A percentile compares a stretch with the other conserved stretches of the same genome.
Conservation (phyloP, 2,888 invertebrate genomes). For the Camptogramma bilineatum region DNA sequence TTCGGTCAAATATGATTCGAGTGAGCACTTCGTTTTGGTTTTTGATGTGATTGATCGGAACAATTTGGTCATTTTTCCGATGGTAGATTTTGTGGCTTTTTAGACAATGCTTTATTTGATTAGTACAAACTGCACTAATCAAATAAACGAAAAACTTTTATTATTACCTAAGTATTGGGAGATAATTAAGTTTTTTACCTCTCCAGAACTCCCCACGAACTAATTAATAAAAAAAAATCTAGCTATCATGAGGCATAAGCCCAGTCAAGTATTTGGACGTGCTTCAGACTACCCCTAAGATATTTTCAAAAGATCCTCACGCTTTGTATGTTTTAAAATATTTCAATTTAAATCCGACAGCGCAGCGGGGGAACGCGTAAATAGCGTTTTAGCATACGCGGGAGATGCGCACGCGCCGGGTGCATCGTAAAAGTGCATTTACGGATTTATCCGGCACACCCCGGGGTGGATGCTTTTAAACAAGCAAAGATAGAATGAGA, state of each 20-base stretch:
- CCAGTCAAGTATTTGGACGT: too few relatives aligned
- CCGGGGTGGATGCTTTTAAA: constrained; percentile 33
- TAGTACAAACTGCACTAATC: too few relatives aligned
- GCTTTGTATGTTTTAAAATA: neutral
- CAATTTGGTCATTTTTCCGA: constrained; percentile 5
- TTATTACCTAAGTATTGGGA: too few relatives aligned
- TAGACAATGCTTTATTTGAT: too few relatives aligned
- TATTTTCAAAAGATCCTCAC: too few relatives aligned
- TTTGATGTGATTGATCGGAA: constrained; percentile 16
- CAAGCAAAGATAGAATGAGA: constrained; percentile 14
- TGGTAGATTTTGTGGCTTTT: neutral
- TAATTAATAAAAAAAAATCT: too few relatives aligned
- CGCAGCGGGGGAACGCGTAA: constrained; percentile 57
- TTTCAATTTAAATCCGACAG: constrained; percentile 47
- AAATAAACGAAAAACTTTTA: too few relatives aligned
- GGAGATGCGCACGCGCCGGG: constrained; percentile 46
- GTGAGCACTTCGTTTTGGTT: constrained; percentile 23
- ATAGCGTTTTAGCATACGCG: constrained; percentile 52
- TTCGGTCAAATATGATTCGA: constrained; percentile 22
- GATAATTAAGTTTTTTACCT: too few relatives aligned
- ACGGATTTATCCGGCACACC: constrained; percentile 41
- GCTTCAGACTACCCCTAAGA: too few relatives aligned
- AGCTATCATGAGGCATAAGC: too few relatives aligned
- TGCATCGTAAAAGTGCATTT: constrained; percentile 56
- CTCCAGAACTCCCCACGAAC: too few relatives aligned